phyloP scores from a whole-genome alignment of 2,888 invertebrate genomes.

The Melipona beecheii region DNA sequence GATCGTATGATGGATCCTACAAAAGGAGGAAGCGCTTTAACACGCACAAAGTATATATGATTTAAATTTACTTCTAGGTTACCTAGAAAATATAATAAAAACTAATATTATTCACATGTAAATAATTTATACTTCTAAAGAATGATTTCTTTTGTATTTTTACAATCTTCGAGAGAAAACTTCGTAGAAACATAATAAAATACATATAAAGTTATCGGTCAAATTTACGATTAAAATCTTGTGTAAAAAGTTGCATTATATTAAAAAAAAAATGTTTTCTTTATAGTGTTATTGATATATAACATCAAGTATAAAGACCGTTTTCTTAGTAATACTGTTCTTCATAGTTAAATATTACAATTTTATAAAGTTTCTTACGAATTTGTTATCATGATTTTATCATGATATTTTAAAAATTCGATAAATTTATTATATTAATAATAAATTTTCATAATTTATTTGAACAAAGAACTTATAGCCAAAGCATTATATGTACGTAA shows the following conservation, averaged over 20 bases:
- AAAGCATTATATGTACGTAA: slow-evolving; percentile 15
- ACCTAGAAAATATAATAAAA: slow-evolving; percentile 43
- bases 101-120: slow-evolving; percentile 36
- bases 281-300: slow-evolving; percentile 32
- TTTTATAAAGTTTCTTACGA: slow-evolving; percentile 23
- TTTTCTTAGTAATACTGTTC: slow-evolving; percentile 2
- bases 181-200: not conserved
- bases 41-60: slow-evolving; percentile 95
- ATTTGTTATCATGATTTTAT: not conserved
- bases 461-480: slow-evolving; percentile 1
- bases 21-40: slow-evolving; percentile 94
- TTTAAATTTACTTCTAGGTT: slow-evolving; percentile 50
- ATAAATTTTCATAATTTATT: not conserved
- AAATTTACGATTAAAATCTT: not conserved
- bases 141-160: slow-evolving; percentile 41
- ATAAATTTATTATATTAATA: slow-evolving; percentile 3
- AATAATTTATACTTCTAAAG: slow-evolving; percentile 28
- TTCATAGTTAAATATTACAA: slow-evolving; percentile 23
- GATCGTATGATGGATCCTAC: slow-evolving; percentile 96
- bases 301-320: slow-evolving; percentile 29
- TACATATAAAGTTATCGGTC: slow-evolving; percentile 3
- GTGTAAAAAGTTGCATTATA: slow-evolving; percentile 25
- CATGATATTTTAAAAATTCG: not conserved
- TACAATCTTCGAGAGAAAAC: slow-evolving; percentile 8
- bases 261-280: slow-evolving; percentile 3